phyloP scores from a whole-genome alignment of 2,113 vertebrate genomes.

The Oenanthe melanoleuca region DNA sequence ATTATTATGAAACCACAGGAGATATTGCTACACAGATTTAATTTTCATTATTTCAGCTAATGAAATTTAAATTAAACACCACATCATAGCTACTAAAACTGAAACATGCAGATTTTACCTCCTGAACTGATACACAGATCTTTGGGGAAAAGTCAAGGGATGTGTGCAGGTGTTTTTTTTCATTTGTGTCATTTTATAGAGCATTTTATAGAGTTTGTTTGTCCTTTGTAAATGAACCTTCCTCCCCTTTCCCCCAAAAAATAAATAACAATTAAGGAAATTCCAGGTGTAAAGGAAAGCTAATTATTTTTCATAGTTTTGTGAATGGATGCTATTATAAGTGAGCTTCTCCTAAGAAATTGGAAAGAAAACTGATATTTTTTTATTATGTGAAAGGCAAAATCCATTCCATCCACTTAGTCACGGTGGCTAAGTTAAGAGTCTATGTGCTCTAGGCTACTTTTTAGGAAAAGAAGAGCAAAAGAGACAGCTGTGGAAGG shows the following conservation, averaged over 20 bases:
- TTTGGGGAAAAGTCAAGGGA: not conserved
- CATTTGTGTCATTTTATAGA: not conserved
- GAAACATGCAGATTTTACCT: not conserved
- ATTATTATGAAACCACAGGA: not conserved
- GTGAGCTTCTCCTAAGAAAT: not conserved
- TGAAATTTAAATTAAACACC: not conserved
- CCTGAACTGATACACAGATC: not conserved
- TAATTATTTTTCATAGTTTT: not conserved
- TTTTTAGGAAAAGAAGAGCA: not conserved
- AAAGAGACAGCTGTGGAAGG: not conserved
- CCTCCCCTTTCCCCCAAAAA: rapidly evolving
- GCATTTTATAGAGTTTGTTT: not conserved
- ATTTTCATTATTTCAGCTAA: not conserved
- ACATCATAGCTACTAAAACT: not conserved
- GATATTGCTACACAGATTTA: not conserved
- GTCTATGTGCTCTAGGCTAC: not conserved
- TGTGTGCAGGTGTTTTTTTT: not conserved
- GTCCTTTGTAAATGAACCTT: not conserved
- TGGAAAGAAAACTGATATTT: not conserved
- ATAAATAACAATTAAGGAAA: not conserved
- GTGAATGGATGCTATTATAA: not conserved
- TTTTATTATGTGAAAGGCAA: not conserved
- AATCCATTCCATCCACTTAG: not conserved
- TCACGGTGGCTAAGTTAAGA: not conserved
- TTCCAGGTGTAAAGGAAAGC: not conserved